These are phyloP conservation scores for Plestiodon gilberti DNA, from an alignment of 2,113 vertebrate genomes.

Conservation along the genomic window DNA sequence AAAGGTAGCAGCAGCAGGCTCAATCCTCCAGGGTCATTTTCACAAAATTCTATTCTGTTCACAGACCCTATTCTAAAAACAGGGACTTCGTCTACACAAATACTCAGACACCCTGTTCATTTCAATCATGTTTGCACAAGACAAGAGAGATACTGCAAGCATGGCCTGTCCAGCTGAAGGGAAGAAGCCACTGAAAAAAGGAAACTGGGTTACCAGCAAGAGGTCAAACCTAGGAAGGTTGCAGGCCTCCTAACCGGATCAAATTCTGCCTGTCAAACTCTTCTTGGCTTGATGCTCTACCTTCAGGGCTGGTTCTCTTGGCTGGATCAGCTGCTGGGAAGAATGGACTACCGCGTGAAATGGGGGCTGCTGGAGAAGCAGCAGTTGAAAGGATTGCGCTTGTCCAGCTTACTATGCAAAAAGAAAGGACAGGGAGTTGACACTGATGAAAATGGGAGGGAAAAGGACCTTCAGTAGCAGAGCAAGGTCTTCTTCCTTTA, in stretches of 20 bases:
- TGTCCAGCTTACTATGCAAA: neutral
- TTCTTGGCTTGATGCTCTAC: neutral
- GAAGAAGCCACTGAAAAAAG: neutral
- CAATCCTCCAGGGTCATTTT: neutral
- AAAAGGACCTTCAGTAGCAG: neutral
- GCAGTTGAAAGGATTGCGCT: neutral
- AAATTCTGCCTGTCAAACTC: neutral
- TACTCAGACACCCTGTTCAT: neutral
- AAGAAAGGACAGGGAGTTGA: neutral
- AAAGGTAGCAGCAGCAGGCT: neutral
- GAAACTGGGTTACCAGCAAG: no score
- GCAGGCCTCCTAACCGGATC: neutral
- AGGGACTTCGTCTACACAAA: neutral
- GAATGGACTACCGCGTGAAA: neutral
- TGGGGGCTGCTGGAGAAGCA: neutral
- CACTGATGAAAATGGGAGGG: neutral
- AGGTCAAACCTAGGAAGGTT: neutral
- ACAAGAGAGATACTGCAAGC: neutral
- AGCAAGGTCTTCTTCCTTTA: neutral
- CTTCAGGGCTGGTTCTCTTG: neutral
- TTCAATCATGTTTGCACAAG: neutral
- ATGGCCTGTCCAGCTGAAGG: neutral
- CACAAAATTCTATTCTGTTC: no score
- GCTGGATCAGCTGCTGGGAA: neutral
- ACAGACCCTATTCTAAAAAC: neutral